A percentile compares a stretch with the other conserved stretches of the same genome.
These are phyloP conservation scores for Perca flavescens DNA, from an alignment of 2,113 vertebrate genomes.

Conservation along the genomic window DNA sequence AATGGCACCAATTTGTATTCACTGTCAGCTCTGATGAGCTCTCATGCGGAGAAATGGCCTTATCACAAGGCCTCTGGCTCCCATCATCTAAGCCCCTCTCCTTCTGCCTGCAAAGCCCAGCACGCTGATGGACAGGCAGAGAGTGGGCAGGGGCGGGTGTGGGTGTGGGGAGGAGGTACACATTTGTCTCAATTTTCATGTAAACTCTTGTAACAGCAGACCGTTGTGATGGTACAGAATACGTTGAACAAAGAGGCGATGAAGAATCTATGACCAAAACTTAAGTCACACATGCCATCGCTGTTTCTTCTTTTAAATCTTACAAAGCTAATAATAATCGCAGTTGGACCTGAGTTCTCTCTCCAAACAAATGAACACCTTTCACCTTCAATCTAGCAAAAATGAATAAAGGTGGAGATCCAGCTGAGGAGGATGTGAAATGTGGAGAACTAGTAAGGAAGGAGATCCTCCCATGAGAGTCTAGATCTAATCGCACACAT, in stretches of 20 bases:
- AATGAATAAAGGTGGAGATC: slow-evolving; percentile 34
- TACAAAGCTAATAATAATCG: background rate
- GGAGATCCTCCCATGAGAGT: slow-evolving; percentile 66
- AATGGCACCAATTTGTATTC: slow-evolving; percentile 84
- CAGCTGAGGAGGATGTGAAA: slow-evolving; percentile 59
- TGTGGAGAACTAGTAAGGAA: slow-evolving; percentile 53
- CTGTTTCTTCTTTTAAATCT: background rate
- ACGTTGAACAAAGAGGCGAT: background rate
- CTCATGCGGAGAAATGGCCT: slow-evolving; percentile 76
- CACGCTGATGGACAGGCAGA: slow-evolving; percentile 68
- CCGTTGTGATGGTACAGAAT: slow-evolving; percentile 33
- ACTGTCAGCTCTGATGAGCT: slow-evolving; percentile 80
- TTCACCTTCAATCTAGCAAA: slow-evolving; percentile 21
- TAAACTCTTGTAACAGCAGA: slow-evolving; percentile 51
- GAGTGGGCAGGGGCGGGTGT: background rate
- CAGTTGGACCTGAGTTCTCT: background rate
- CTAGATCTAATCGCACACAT: slow-evolving; percentile 71
- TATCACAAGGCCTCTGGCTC: slow-evolving; percentile 75
- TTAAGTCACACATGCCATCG: background rate
- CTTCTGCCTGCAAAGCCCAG: slow-evolving; percentile 61
- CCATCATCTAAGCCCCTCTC: slow-evolving; percentile 71
- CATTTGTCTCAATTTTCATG: slow-evolving; percentile 56
- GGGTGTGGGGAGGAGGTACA: slow-evolving; percentile 9
- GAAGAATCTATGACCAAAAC: background rate
- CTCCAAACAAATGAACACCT: slow-evolving; percentile 43